Evolutionary conservation across 2,113 vertebrate species (phyloP), one percentile per base, ranked within the genome.

Genomic region (Triplophysa tibetana): DNA sequence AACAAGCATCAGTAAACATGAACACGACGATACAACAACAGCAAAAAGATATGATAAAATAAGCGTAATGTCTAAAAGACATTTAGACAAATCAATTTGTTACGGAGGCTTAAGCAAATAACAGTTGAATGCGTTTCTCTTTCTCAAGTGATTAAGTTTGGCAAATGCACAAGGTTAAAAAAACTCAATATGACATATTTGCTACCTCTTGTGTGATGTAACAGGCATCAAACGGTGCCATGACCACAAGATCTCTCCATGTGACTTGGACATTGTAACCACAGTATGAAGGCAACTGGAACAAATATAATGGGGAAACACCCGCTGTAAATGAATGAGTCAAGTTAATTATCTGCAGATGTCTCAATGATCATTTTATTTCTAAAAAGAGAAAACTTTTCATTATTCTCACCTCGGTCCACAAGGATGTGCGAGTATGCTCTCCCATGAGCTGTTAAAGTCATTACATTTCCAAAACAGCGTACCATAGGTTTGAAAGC

Each of bases 141-240:
- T 45, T 38, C 33, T 7, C 6, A 7, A 38, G 33, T 38, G 33
- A 38, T 33, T 38, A 38, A 7, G 33, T 38, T 38, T 38, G 33
- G 33, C 33, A 38, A 38, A 38, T 38, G 7, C 33, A 38, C 33
- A 38, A 38, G 33, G 33, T 8, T 29, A 29, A 29, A 29, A 29
- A 29, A 29, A 29, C 2, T 3, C 26, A 29, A 33, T 33, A 33
- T 33, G 33, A 76, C 38, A 75, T 16, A 58, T 38, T 58, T 9
- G 33, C 7, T 87, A 94, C 93, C 92, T 92, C 85, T 69, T 86
- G 84, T 29, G 48, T 84, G 23, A 93, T 81, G 81, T 91, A 91
- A 85, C 93, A 94, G 1, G 88, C 91, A 78, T 91, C 84, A 78
- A 90, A 93, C 4, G 90, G 85, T 23, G 87, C 87, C 6, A 73